A percentile compares a stretch with the other conserved stretches of the same genome.
Evolutionary conservation across 2,888 invertebrate genomes (phyloP).

Genomic region (Drosophila melanosoma): DNA sequence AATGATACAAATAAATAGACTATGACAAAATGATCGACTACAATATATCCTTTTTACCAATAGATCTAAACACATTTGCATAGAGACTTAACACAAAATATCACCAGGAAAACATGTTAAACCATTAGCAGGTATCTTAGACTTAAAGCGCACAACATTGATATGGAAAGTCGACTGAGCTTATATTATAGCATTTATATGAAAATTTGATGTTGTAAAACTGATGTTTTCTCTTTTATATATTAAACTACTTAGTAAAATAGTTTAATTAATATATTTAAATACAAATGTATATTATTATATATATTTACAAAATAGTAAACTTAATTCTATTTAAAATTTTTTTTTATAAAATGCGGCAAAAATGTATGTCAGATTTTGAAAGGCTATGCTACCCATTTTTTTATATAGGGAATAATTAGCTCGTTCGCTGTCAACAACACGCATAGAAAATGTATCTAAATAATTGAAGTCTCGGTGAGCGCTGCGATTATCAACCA

Average conservation of each 20-base stretch:
- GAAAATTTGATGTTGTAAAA: not conserved
- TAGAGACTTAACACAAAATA: not conserved
- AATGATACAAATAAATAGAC: not conserved
- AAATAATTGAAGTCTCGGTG: slow-evolving; percentile 56
- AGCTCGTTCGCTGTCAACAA: slow-evolving; percentile 47
- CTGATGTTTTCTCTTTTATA: not conserved
- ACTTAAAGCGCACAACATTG: not conserved
- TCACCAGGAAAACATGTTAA: not conserved
- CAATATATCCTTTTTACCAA: not conserved
- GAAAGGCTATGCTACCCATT: not conserved
- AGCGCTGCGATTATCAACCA: slow-evolving; percentile 53
- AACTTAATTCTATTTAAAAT: not conserved
- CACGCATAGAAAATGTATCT: slow-evolving; percentile 56
- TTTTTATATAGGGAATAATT: slow-evolving; percentile 37
- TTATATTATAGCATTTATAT: not conserved
- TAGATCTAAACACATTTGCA: not conserved
- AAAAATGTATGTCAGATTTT: not conserved
- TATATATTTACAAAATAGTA: not conserved
- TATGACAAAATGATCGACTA: not conserved
- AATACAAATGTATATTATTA: not conserved
- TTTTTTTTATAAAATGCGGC: not conserved
- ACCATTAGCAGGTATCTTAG: not conserved
- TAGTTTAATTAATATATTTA: no score
- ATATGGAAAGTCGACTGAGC: not conserved
- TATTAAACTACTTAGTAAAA: not conserved